phyloP scores from a whole-genome alignment of 1,140 invertebrate species.

The Ceratosolen solmsi region DNA sequence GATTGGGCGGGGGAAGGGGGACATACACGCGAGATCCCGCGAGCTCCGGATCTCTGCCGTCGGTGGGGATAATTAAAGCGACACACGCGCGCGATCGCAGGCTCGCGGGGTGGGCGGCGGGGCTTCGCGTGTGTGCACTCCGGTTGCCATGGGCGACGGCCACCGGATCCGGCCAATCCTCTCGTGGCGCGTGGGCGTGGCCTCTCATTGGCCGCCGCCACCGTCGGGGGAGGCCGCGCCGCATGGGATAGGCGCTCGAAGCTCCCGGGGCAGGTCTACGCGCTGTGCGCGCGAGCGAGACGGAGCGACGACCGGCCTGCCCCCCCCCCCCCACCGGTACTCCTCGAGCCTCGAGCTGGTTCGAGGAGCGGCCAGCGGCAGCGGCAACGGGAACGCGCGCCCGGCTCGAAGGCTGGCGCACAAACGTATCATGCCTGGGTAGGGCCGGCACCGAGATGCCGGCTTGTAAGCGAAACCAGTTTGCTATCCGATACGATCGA shows the following conservation, averaged over 20 bases:
- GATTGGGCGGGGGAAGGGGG: conserved; percentile 46
- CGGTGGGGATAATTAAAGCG: conserved; percentile 71
- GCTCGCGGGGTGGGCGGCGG: conserved; percentile 44
- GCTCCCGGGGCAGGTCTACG: conserved; percentile 6
- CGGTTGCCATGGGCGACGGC: conserved; percentile 67
- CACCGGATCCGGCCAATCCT: conserved; percentile 70
- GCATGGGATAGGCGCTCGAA: conserved; percentile 20
- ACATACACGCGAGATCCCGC: too few species aligned
- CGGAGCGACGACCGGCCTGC: conserved; percentile 29
- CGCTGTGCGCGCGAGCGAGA: conserved; percentile 53
- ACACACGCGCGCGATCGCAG: background rate
- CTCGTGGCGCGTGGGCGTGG: conserved; percentile 64
- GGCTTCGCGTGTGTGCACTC: background rate
- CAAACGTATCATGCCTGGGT: conserved; percentile 73
- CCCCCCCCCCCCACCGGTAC: background rate
- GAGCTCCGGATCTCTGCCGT: background rate
- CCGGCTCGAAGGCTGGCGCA: conserved; percentile 53
- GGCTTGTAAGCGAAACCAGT: conserved; percentile 74
- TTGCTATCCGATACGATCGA: conserved; percentile 74
- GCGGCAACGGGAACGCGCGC: background rate
- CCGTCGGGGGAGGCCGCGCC: conserved; percentile 12
- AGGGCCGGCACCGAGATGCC: conserved; percentile 72
- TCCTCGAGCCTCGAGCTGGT: background rate
- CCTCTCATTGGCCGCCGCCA: conserved; percentile 61
- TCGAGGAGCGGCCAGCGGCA: background rate